Evolutionary conservation across 2,888 invertebrate species (phyloP).

Genomic region (Silvanus unidentatus): DNA sequence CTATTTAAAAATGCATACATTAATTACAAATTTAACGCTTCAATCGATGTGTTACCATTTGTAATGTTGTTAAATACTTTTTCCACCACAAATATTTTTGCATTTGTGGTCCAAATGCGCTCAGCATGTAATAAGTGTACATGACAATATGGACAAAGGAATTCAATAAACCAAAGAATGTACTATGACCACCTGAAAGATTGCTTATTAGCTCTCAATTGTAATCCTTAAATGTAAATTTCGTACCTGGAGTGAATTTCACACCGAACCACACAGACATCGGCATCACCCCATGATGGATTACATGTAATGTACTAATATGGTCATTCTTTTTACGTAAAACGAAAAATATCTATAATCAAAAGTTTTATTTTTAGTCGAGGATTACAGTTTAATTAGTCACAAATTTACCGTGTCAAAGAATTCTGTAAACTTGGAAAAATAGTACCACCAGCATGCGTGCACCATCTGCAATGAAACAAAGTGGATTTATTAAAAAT

Average conservation of each 20-base stretch:
- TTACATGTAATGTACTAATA: conserved; percentile 89
- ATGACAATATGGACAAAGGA: conserved; percentile 93
- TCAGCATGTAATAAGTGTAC: conserved; percentile 88
- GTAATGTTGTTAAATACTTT: conserved; percentile 83
- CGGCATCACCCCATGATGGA: conserved; percentile 96
- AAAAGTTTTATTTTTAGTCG: neutral
- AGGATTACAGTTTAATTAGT: neutral
- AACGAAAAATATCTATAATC: conserved; percentile 74
- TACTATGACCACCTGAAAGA: conserved; percentile 74
- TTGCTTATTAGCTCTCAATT: neutral
- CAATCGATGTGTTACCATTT: conserved; percentile 76
- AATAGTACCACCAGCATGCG: conserved; percentile 95
- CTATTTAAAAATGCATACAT: conserved; percentile 42
- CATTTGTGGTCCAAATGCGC: conserved; percentile 81
- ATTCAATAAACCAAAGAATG: conserved; percentile 90
- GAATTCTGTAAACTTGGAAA: conserved; percentile 95
- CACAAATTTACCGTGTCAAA: conserved; percentile 76
- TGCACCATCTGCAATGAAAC: conserved; percentile 67
- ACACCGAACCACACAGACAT: conserved; percentile 79
- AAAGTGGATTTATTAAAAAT: conserved; percentile 1
- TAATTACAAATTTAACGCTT: conserved; percentile 1
- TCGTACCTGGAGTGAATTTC: conserved; percentile 46
- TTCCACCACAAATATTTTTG: conserved; percentile 95
- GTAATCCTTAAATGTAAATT: too few species aligned
- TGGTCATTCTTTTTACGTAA: conserved; percentile 91